Base-by-base conservation (phyloP, 2,797 vertebrate species). In the Lacerta agilis region DNA sequence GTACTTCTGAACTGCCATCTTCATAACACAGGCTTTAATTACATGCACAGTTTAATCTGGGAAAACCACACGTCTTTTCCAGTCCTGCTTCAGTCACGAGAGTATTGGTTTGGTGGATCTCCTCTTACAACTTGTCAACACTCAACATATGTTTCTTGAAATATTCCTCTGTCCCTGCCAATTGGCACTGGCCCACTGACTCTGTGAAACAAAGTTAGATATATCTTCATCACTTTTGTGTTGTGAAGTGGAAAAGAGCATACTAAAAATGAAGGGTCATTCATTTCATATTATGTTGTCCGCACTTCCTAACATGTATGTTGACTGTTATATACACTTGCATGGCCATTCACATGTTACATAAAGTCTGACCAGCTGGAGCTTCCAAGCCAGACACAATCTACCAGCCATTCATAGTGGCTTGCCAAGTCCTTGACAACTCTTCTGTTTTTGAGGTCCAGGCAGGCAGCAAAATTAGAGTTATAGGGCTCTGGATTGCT, bases 21-120 rank as follows among this genome's bases (percentile, higher is more conserved):
- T 94, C 86, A 90, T 90, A 93, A 92, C 79, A 83, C 93, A 91
- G n/a, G n/a, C 38, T 93, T 84, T 94, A 96, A 94, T 95, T 94
- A 94, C 89, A 90, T 88, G 88, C 91, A 81, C 88, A 91, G 94
- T 93, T 94, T 94, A 93, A 92, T 94, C 72, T 93, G 88, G 85
- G 77, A 90, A 94, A 95, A 95, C 93, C 93, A 93, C 94, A 94
- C 83, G 20, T 61, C 61, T 91, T 89, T 94, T 49, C 92, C 88
- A 61, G 86, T 91, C 49, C 77, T 71, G 64, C 61, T 85, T 9
- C 79, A 88, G 90, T 92, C 84, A 87, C 29, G 58, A 79, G 15
- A 58, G 66, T 93, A 92, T 95, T 87, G 43, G 38, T 43, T 69
- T 90, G 83, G 81, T 90, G 90, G 92, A 92, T 89, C 88, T 89